These are phyloP conservation scores for Echinometra lucunter DNA, from an alignment of 53 echinoderm and acorn worm genomes.

Conservation along the genomic window DNA sequence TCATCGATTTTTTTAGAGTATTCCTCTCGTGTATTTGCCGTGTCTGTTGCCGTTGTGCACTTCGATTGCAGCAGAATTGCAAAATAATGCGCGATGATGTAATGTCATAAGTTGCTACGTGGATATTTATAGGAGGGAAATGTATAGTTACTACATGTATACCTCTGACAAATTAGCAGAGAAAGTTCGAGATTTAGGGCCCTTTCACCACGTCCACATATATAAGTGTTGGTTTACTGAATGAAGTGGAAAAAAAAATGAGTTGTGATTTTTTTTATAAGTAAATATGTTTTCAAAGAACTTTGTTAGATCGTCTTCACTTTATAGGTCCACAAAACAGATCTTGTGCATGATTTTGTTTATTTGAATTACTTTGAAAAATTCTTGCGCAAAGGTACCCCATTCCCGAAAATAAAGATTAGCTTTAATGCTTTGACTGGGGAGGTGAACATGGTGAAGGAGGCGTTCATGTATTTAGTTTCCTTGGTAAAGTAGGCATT, in stretches of 20 bases:
- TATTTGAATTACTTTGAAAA: neutral
- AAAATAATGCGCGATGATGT: neutral
- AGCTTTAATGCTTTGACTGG: neutral
- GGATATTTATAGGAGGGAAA: too few species aligned
- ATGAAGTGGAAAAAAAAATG: too few species aligned
- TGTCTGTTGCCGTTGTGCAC: neutral
- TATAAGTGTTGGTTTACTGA: too few species aligned
- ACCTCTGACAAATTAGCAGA: too few species aligned
- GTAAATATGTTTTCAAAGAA: too few species aligned
- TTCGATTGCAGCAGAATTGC: neutral
- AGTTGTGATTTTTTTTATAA: too few species aligned
- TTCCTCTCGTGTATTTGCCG: neutral
- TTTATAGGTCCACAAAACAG: too few species aligned
- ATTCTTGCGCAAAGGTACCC: neutral
- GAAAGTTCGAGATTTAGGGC: too few species aligned
- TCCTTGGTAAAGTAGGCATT: neutral
- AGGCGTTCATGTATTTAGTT: neutral
- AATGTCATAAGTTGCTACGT: neutral
- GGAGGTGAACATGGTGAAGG: too few species aligned
- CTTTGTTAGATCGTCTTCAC: too few species aligned
- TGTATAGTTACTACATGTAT: too few species aligned
- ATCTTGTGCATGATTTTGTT: neutral
- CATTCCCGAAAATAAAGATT: neutral
- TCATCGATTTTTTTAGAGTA: neutral
- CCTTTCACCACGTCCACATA: too few species aligned